Evolutionary conservation across 2,888 invertebrate species (phyloP).

Genomic region (Patella ulyssiponensis): DNA sequence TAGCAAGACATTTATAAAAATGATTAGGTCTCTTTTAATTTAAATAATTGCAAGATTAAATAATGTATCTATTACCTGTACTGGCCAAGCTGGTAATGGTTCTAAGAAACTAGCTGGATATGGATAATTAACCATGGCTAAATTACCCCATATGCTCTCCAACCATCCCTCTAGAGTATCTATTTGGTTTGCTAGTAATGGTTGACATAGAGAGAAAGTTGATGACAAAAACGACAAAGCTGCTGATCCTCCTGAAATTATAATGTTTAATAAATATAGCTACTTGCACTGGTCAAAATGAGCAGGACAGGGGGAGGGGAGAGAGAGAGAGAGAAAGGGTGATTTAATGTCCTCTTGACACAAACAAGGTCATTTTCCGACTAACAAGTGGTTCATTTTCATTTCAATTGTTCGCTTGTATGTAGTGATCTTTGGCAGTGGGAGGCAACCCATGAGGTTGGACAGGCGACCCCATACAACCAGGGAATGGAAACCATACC

Average conservation of each 20-base stretch:
- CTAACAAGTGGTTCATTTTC: too few species aligned
- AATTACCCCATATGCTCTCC: conserved; percentile 80
- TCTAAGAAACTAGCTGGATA: conserved; percentile 87
- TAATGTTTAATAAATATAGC: not conserved
- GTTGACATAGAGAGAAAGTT: conserved; percentile 84
- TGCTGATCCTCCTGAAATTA: not conserved
- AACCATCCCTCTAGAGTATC: conserved; percentile 81
- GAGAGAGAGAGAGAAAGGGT: too few species aligned
- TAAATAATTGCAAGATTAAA: too few species aligned
- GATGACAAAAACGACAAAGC: conserved; percentile 42
- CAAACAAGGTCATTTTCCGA: too few species aligned
- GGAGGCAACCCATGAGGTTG: too few species aligned
- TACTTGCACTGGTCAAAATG: not conserved
- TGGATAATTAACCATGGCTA: conserved; percentile 97
- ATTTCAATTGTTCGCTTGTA: too few species aligned
- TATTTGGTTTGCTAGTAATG: conserved; percentile 77
- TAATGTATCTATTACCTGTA: conserved; percentile 75
- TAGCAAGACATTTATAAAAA: too few species aligned
- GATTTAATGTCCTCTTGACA: too few species aligned
- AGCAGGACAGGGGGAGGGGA: not conserved
- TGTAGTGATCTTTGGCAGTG: too few species aligned
- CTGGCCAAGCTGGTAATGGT: conserved; percentile 86
- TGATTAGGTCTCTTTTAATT: too few species aligned
- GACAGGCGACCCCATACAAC: too few species aligned
- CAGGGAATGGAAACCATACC: too few species aligned